Conservation (phyloP, 1,140 invertebrate species). For the Drosophila varians region DNA sequence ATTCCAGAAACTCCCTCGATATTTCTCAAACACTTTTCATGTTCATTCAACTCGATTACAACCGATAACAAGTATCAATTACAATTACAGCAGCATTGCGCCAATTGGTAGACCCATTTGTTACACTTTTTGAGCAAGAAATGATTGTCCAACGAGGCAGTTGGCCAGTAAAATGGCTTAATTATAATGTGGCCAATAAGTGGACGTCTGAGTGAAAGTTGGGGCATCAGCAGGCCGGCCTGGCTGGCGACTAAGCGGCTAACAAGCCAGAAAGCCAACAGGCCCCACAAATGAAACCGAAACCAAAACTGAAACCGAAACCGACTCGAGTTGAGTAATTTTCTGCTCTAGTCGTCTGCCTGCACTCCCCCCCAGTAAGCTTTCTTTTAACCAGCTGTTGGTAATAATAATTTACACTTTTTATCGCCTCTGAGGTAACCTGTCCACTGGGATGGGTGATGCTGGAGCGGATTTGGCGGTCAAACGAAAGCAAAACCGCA, state of each 20-base stretch:
- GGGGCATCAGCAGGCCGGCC: constrained; percentile 8
- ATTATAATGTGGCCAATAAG: constrained; percentile 58
- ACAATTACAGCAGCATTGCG: constrained; percentile 28
- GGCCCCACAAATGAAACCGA: constrained; percentile 22
- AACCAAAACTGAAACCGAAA: constrained; percentile 32
- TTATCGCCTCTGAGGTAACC: constrained; percentile 64
- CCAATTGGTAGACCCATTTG: constrained; percentile 36
- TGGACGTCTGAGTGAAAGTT: constrained; percentile 36
- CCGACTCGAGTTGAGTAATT: constrained; percentile 64
- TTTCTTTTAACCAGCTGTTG: constrained; percentile 52
- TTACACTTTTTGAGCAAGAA: constrained; percentile 59
- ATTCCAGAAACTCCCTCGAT: not conserved
- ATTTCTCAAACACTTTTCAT: not conserved
- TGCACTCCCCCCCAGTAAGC: constrained; percentile 28
- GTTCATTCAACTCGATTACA: constrained; percentile 46
- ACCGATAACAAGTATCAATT: constrained; percentile 32
- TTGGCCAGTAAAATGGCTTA: constrained; percentile 59
- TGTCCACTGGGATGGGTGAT: constrained; percentile 1
- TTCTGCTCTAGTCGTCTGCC: constrained; percentile 59
- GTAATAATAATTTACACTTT: constrained; percentile 72
- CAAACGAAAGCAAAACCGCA: constrained; percentile 61
- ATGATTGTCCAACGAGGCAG: constrained; percentile 42
- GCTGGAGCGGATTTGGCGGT: constrained; percentile 51
- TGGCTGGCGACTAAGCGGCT: constrained; percentile 15
- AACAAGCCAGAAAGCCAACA: constrained; percentile 27